phyloP scores from a whole-genome alignment of 2,113 vertebrate genomes.

The Jacana jacana region DNA sequence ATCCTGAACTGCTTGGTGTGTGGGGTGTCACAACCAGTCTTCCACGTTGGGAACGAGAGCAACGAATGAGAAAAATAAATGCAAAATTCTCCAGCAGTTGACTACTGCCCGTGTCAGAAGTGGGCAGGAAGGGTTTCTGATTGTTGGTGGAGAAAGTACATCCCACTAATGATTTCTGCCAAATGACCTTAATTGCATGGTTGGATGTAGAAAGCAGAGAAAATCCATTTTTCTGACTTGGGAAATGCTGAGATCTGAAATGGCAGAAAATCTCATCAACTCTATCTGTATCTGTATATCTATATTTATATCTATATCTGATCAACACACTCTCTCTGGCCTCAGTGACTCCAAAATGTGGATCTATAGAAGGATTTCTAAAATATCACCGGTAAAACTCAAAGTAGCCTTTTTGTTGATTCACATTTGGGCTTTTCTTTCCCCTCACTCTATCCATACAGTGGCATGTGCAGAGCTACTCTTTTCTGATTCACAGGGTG shows the following conservation, averaged over 20 bases:
- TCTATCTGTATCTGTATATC: background rate
- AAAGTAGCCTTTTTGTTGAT: background rate
- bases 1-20: background rate
- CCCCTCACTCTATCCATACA: background rate
- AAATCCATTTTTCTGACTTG: background rate
- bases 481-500: constrained; percentile 17
- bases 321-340: background rate
- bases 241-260: background rate
- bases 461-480: background rate
- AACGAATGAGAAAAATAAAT: background rate
- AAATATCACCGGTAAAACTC: background rate
- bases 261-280: background rate
- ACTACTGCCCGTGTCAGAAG: background rate
- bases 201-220: background rate
- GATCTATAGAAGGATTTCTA: background rate
- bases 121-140: background rate
- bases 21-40: background rate
- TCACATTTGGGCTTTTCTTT: background rate
- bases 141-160: background rate
- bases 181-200: background rate
- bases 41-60: rapidly evolving
- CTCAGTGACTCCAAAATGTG: background rate
- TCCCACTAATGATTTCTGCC: background rate
- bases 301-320: too few relatives aligned
- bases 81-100: background rate